Conservation (phyloP, 2,797 vertebrate species). For the Melanotaenia parkinsoni region DNA sequence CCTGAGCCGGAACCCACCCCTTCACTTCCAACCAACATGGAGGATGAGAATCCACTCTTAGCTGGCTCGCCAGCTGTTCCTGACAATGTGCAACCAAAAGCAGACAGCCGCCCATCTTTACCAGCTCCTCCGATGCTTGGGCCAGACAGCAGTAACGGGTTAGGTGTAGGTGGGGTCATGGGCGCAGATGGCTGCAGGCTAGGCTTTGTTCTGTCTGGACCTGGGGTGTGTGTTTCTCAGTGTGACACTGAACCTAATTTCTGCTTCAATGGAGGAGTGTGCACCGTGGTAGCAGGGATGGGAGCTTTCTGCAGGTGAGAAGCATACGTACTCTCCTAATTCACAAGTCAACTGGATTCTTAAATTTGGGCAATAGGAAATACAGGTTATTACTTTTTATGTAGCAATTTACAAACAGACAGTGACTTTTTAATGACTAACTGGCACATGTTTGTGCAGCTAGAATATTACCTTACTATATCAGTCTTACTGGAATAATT, state of each 20-base stretch:
- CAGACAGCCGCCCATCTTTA: slow-evolving; percentile 30
- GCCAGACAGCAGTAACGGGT: slow-evolving; percentile 39
- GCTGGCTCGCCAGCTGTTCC: slow-evolving; percentile 53
- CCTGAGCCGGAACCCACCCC: slow-evolving; percentile 73
- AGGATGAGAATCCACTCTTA: slow-evolving; percentile 81
- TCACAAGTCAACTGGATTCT: neutral
- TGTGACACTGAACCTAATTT: slow-evolving; percentile 90
- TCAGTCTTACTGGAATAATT: slow-evolving; percentile 36
- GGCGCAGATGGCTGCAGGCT: slow-evolving; percentile 83
- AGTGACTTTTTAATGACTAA: slow-evolving; percentile 1
- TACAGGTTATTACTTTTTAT: neutral
- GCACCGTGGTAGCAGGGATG: slow-evolving; percentile 89
- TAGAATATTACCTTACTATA: slow-evolving; percentile 12
- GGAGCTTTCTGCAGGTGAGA: slow-evolving; percentile 94
- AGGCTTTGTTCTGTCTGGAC: slow-evolving; percentile 85
- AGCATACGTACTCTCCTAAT: neutral
- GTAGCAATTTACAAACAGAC: slow-evolving; percentile 11
- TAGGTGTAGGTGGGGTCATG: slow-evolving; percentile 65
- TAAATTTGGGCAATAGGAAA: neutral
- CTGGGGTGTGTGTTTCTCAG: slow-evolving; percentile 85
- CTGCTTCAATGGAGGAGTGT: slow-evolving; percentile 93
- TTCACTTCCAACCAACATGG: slow-evolving; percentile 74
- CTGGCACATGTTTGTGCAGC: slow-evolving; percentile 7
- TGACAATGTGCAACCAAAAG: slow-evolving; percentile 52
- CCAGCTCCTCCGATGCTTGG: slow-evolving; percentile 46